Conservation (phyloP, 2,888 invertebrate species). For the Amiota mariae region DNA sequence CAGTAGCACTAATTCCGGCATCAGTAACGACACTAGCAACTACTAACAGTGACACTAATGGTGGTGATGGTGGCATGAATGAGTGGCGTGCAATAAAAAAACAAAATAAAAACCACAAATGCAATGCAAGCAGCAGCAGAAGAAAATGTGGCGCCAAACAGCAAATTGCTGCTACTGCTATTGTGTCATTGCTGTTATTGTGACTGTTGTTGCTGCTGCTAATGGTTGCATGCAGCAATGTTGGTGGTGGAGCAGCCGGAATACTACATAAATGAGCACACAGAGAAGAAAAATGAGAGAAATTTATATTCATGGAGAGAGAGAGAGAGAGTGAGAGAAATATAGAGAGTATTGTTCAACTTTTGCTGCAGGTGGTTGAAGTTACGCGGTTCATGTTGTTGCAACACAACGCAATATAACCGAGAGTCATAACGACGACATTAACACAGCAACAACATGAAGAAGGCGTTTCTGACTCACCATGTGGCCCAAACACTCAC, state of each 20-base stretch:
- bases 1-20: conserved; percentile 35
- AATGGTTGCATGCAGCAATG: conserved; percentile 34
- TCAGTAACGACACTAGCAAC: conserved; percentile 9
- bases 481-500: background rate
- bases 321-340: background rate
- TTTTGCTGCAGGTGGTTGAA: conserved; percentile 31
- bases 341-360: background rate
- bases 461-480: background rate
- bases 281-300: background rate
- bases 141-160: conserved; percentile 7
- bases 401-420: conserved; percentile 48
- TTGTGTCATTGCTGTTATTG: background rate
- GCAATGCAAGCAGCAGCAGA: conserved; percentile 24
- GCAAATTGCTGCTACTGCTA: conserved; percentile 8
- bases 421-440: conserved; percentile 28
- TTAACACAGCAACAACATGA: conserved; percentile 11
- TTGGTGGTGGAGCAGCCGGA: background rate
- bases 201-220: background rate
- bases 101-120: conserved; percentile 4
- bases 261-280: conserved; percentile 12
- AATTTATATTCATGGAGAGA: background rate
- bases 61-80: conserved; percentile 2
- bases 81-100: conserved; percentile 1
- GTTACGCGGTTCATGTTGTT: background rate
- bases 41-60: background rate